Conservation (phyloP, 2,113 vertebrate species). For the Brienomyrus brachyistius region DNA sequence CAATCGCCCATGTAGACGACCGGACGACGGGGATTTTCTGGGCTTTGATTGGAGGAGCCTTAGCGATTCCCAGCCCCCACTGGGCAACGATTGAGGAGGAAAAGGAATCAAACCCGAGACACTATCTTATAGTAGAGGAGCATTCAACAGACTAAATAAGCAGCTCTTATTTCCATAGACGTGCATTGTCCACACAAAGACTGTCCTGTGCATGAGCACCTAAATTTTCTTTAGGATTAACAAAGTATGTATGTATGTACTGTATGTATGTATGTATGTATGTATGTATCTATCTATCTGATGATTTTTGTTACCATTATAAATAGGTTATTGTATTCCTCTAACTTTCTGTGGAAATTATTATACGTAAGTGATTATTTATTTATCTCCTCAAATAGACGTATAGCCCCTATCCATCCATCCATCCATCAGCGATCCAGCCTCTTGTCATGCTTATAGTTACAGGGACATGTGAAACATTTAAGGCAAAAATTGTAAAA, state of each 20-base stretch:
- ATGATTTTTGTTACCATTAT: constrained; percentile 19
- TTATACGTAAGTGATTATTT: not conserved
- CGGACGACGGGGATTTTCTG: constrained; percentile 38
- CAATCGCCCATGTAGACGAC: constrained; percentile 63
- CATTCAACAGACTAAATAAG: not conserved
- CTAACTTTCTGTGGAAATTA: not conserved
- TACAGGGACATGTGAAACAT: not conserved
- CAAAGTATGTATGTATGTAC: too few species aligned
- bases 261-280: too few species aligned
- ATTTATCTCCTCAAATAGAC: not conserved
- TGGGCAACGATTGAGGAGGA: constrained; percentile 31
- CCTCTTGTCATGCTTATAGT: not conserved
- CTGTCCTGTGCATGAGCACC: not conserved
- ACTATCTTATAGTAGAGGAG: constrained; percentile 14
- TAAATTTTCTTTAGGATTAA: too few species aligned
- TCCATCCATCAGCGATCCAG: not conserved
- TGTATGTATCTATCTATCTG: too few species aligned
- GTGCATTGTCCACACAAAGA: constrained; percentile 23
- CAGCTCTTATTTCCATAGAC: constrained; percentile 19
- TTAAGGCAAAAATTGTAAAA: not conserved
- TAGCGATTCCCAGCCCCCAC: constrained; percentile 24
- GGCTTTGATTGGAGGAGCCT: constrained; percentile 53
- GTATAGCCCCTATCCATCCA: not conserved
- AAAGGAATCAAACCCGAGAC: constrained; percentile 38
- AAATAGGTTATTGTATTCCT: constrained; percentile 20